These are phyloP conservation scores for Gymnothorax javanicus DNA, from an alignment of 2,797 vertebrate species.

Conservation along the genomic window DNA sequence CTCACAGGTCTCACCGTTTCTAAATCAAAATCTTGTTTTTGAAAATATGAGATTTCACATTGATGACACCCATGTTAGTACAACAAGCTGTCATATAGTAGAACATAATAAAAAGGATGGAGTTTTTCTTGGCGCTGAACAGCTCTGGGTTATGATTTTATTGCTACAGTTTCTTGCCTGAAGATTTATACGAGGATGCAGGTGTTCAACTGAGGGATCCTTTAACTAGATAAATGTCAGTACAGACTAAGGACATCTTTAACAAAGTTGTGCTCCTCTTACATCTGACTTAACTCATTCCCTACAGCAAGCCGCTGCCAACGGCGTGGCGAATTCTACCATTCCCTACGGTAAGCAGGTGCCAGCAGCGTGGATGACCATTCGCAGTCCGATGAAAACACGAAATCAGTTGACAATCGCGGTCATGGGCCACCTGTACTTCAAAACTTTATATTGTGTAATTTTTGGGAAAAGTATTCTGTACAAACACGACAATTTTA, in stretches of 20 bases:
- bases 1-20: conserved; percentile 48
- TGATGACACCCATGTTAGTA: conserved; percentile 51
- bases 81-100: conserved; percentile 49
- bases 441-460: too few species aligned
- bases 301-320: too few species aligned
- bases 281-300: conserved; percentile 31
- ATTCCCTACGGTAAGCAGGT: too few species aligned
- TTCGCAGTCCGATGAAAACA: too few species aligned
- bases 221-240: conserved; percentile 50
- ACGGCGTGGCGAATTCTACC: too few species aligned
- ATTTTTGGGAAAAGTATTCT: too few species aligned
- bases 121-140: conserved; percentile 42
- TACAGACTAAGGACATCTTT: conserved; percentile 26
- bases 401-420: too few species aligned
- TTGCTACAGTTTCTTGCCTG: conserved; percentile 45
- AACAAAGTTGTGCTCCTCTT: conserved; percentile 39
- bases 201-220: conserved; percentile 32
- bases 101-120: conserved; percentile 45
- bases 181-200: conserved; percentile 49
- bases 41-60: conserved; percentile 39
- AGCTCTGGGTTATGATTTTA: conserved; percentile 53
- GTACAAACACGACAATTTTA: too few species aligned
- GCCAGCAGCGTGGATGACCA: too few species aligned
- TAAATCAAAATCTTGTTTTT: conserved; percentile 53
- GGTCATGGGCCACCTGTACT: too few species aligned